Conservation (phyloP, 2,113 vertebrate genomes). For the Calyptomena viridis region DNA sequence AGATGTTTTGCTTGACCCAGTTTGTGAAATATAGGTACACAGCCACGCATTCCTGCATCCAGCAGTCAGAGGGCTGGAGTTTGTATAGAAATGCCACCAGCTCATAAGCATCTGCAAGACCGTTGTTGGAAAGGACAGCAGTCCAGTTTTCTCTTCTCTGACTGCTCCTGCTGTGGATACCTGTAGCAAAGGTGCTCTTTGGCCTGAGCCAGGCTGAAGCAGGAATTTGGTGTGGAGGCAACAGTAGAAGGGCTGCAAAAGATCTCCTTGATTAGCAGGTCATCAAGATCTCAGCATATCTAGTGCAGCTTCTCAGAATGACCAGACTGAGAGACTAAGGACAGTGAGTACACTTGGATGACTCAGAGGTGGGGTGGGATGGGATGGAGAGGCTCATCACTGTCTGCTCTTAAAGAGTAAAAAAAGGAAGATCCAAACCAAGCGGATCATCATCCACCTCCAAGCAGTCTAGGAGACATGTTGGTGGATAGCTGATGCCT, state of each 20-base stretch:
- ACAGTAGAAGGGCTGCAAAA: neutral
- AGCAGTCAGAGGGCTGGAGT: neutral
- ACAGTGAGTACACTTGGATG: neutral
- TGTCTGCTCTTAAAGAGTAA: constrained; percentile 15
- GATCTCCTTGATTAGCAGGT: neutral
- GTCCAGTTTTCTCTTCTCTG: neutral
- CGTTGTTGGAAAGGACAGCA: neutral
- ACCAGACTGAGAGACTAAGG: neutral
- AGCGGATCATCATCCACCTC: constrained; percentile 17
- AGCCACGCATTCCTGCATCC: neutral
- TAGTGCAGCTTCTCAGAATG: neutral
- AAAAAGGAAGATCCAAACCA: constrained; percentile 42
- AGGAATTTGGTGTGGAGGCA: neutral
- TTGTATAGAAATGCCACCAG: neutral
- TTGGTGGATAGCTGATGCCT: neutral
- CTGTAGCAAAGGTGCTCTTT: neutral
- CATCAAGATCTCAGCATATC: neutral
- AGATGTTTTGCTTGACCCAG: neutral
- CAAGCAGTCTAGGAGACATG: neutral
- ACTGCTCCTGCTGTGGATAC: neutral
- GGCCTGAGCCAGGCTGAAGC: neutral
- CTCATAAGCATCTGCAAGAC: neutral
- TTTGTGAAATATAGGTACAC: neutral
- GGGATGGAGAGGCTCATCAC: constrained; percentile 40
- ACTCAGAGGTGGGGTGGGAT: constrained; percentile 48